phyloP scores from a whole-genome alignment of 1,140 invertebrate genomes.

The Dinoponera quadriceps region DNA sequence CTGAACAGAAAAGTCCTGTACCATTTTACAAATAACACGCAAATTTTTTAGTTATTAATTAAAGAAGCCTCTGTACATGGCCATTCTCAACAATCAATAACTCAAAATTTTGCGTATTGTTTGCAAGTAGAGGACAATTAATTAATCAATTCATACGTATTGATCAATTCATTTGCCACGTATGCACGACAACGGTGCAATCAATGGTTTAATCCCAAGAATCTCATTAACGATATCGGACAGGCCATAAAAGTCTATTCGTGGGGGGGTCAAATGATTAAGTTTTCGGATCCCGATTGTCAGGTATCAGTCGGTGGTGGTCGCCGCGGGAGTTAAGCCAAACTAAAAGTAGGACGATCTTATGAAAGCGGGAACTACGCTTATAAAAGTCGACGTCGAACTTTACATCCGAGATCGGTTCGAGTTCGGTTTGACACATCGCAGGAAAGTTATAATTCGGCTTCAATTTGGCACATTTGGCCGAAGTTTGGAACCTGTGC shows the following conservation, averaged over 20 bases:
- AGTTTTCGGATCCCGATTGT: slow-evolving; percentile 42
- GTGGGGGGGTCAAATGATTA: slow-evolving; percentile 6
- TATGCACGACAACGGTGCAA: too few relatives aligned
- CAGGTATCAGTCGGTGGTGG: slow-evolving; percentile 39
- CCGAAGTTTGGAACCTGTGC: slow-evolving; percentile 19
- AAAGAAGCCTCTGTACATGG: too few relatives aligned
- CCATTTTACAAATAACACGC: too few relatives aligned
- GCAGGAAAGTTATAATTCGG: slow-evolving; percentile 60
- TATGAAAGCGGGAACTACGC: slow-evolving; percentile 53
- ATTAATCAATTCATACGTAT: too few relatives aligned
- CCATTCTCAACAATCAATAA: too few relatives aligned
- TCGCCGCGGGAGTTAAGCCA: not conserved
- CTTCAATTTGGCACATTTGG: slow-evolving; percentile 60
- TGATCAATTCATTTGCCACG: too few relatives aligned
- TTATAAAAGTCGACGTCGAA: slow-evolving; percentile 56
- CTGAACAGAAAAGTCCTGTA: too few relatives aligned
- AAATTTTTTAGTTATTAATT: too few relatives aligned
- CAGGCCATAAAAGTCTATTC: not conserved
- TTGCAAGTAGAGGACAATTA: too few relatives aligned
- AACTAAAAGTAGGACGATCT: slow-evolving; percentile 57
- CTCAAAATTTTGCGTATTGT: too few relatives aligned
- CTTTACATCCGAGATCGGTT: slow-evolving; percentile 50
- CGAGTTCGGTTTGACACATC: slow-evolving; percentile 59
- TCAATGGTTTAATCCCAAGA: not conserved
- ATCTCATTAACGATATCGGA: not conserved